These are phyloP conservation scores for Oncorhynchus tshawytscha DNA, from an alignment of 2,113 vertebrate species.

Conservation along the genomic window DNA sequence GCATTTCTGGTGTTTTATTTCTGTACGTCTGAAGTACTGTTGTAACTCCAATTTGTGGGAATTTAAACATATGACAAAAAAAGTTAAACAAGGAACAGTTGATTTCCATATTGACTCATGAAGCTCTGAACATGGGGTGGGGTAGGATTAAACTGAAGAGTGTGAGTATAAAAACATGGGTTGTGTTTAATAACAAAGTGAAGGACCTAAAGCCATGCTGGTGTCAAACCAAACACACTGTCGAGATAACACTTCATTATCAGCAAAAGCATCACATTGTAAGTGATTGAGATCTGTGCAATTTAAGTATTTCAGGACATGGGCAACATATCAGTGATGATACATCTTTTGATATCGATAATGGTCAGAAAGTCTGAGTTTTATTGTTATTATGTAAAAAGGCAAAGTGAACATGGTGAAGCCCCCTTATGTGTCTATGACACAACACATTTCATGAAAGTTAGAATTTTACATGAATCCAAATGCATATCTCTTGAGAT, in stretches of 20 bases:
- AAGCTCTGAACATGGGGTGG: neutral
- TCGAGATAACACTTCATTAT: constrained; percentile 43
- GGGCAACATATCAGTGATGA: constrained; percentile 44
- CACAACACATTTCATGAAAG: constrained; percentile 64
- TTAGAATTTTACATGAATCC: constrained; percentile 41
- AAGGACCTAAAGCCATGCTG: constrained; percentile 38
- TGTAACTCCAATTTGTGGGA: constrained; percentile 1
- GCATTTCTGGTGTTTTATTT: constrained; percentile 48
- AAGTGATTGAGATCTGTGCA: constrained; percentile 48
- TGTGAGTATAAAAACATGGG: constrained; percentile 15
- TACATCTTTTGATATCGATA: constrained; percentile 30
- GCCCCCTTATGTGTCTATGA: constrained; percentile 51
- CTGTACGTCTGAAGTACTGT: constrained; percentile 40
- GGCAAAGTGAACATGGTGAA: constrained; percentile 55
- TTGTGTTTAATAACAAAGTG: constrained; percentile 23
- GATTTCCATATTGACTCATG: neutral
- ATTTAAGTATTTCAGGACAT: constrained; percentile 52
- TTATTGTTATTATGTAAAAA: constrained; percentile 30
- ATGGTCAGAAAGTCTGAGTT: neutral
- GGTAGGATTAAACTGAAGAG: constrained; percentile 8
- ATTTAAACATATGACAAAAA: constrained; percentile 14
- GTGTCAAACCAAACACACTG: constrained; percentile 45
- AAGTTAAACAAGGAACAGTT: neutral
- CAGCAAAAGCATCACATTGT: constrained; percentile 44
- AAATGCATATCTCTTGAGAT: constrained; percentile 47